Evolutionary conservation across 1,140 invertebrate species (phyloP).

Genomic region (Caerostris extrusa): DNA sequence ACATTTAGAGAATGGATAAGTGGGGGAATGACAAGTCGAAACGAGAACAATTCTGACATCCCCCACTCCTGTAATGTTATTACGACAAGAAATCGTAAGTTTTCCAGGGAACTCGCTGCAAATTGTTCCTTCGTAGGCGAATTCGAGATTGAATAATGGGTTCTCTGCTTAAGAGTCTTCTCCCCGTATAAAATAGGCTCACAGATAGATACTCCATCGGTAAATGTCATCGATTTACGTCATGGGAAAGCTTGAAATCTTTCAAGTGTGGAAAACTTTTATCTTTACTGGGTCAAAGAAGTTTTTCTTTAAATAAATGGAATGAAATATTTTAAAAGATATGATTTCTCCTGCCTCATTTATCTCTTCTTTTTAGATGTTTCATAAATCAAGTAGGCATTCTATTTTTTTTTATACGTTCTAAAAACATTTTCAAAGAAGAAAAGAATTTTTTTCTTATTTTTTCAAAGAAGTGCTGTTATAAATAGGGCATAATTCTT

Average conservation of each 20-base stretch:
- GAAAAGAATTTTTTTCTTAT: too few species aligned
- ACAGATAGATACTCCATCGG: not conserved
- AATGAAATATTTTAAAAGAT: too few species aligned
- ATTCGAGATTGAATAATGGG: not conserved
- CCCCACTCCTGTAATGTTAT: not conserved
- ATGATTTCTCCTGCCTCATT: too few species aligned
- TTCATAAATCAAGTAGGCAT: too few species aligned
- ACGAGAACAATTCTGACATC: not conserved
- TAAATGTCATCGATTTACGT: not conserved
- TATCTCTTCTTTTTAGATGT: too few species aligned
- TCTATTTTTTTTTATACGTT: too few species aligned
- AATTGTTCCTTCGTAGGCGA: not conserved
- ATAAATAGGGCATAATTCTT: too few species aligned
- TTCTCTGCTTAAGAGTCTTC: not conserved
- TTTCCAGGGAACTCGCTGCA: constrained; percentile 3
- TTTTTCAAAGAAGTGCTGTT: too few species aligned
- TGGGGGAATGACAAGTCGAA: constrained; percentile 10
- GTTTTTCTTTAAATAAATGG: too few species aligned
- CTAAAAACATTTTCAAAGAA: too few species aligned
- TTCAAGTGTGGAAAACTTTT: not conserved
- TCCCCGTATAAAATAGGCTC: not conserved
- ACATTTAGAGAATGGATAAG: constrained; percentile 30
- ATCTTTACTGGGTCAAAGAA: not conserved
- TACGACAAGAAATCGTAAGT: constrained; percentile 5
- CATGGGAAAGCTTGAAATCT: not conserved